Evolutionary conservation across 1,140 invertebrate genomes (phyloP).

Genomic region (Heliconius eleuchia): DNA sequence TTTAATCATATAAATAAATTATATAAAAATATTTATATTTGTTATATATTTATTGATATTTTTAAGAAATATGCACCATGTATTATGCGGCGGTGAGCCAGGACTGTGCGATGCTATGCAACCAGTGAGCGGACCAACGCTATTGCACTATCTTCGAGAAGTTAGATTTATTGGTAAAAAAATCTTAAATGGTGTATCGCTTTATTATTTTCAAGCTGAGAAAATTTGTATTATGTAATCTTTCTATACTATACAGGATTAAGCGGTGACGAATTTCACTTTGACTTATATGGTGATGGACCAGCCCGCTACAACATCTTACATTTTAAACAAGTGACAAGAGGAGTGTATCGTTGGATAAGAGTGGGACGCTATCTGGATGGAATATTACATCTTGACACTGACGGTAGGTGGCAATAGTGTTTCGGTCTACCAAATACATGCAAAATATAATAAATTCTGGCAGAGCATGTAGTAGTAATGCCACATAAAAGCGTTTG

Average conservation of each 20-base stretch:
- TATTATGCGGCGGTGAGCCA: constrained; percentile 86
- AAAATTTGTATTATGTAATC: not conserved
- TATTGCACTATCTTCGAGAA: constrained; percentile 91
- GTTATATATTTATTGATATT: not conserved
- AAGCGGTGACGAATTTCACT: constrained; percentile 94
- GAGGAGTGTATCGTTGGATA: constrained; percentile 91
- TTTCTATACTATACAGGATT: constrained; percentile 83
- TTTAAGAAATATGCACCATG: constrained; percentile 90
- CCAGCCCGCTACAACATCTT: constrained; percentile 97
- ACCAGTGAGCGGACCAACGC: constrained; percentile 91
- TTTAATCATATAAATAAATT: not conserved
- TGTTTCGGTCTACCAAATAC: not conserved
- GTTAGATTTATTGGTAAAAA: constrained; percentile 81
- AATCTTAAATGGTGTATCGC: not conserved
- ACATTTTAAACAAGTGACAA: constrained; percentile 93
- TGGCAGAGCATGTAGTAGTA: too few species aligned
- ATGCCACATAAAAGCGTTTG: too few species aligned
- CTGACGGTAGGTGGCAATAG: constrained; percentile 83
- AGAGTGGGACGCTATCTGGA: constrained; percentile 92
- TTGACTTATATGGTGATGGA: constrained; percentile 94
- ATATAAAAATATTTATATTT: not conserved
- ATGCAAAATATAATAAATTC: not conserved
- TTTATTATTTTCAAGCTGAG: not conserved
- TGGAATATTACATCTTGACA: constrained; percentile 89
- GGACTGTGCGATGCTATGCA: constrained; percentile 94